Base-by-base conservation (phyloP, 2,888 invertebrate genomes). In the Opisthograptis luteolata region DNA sequence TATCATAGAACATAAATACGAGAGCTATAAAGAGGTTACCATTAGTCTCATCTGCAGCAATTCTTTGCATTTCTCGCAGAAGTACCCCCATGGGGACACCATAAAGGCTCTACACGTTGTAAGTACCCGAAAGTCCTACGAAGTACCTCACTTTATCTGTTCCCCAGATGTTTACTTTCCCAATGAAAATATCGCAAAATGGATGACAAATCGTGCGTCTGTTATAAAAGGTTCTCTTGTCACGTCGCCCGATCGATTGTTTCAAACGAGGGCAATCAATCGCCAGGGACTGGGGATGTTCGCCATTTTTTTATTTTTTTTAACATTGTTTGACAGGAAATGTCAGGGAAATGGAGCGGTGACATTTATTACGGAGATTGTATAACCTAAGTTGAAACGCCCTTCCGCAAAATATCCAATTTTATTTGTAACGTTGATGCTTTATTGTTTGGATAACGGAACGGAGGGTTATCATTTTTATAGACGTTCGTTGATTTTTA, bases 241-340 rank as follows among this genome's bases (percentile, higher is more conserved):
- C 43, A 31, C 19, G 34, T 8, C 30, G 17, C 9, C 20, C 44
- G 37, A 52, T 52, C 44, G 60, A 60, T 56, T 58, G 60, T 54
- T 60, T 58, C 49, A 43, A 58, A 60, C 54, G 58, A 58, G 51
- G 51, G 36, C 56, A 49, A 58, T 60, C 58, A 56, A 60, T 58
- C 55, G 36, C 43, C 9, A 1, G 3, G 25, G 20, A 6, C 10
- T 20, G 9, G 15, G 40, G 32, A 55, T 52, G 45, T 35, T 44
- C 6, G 12, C 35, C 7, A 20, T 14, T 14, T 24, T 27, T 19
- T 24, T 31, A 28, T 25, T 32, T 34, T 34, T 37, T 28, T 27
- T 40, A 19, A 47, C 46, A 34, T 47, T 40, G 19, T 41, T 41
- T 48, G 22, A 48, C 41, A 48, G 41, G 41, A 48, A 45, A 53